Evolutionary conservation across 2,888 invertebrate genomes (phyloP).

Genomic region (Epistrophe eligans): DNA sequence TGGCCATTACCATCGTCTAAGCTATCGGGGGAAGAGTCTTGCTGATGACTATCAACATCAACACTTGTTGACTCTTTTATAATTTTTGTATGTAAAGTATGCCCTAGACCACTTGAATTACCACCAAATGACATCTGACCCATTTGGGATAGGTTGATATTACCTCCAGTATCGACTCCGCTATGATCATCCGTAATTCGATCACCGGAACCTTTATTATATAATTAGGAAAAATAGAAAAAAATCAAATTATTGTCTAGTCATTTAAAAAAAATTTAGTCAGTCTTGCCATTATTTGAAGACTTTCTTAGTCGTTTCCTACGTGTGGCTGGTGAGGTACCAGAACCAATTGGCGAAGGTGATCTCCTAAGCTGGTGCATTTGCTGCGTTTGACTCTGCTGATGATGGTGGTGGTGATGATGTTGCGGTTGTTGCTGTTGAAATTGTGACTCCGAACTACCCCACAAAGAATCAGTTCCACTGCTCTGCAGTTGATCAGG

Average conservation of each 20-base stretch:
- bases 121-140: slow-evolving; percentile 84
- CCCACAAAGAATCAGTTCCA: slow-evolving; percentile 85
- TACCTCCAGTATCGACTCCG: slow-evolving; percentile 81
- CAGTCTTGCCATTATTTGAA: slow-evolving; percentile 85
- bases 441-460: slow-evolving; percentile 84
- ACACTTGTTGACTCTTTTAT: slow-evolving; percentile 84
- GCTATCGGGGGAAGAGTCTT: slow-evolving; percentile 85
- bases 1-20: slow-evolving; percentile 84
- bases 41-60: slow-evolving; percentile 85
- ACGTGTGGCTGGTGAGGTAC: slow-evolving; percentile 88
- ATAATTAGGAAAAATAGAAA: slow-evolving; percentile 1
- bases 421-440: slow-evolving; percentile 86
- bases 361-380: slow-evolving; percentile 85
- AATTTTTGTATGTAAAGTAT: slow-evolving; percentile 83
- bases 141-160: slow-evolving; percentile 84
- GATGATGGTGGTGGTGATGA: slow-evolving; percentile 87
- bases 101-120: slow-evolving; percentile 82
- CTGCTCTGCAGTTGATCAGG: slow-evolving; percentile 83
- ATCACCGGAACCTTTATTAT: slow-evolving; percentile 84
- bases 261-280: slow-evolving; percentile 54
- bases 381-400: slow-evolving; percentile 86
- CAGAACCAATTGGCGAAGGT: slow-evolving; percentile 85
- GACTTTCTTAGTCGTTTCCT: slow-evolving; percentile 87
- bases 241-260: not conserved
- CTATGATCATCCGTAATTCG: slow-evolving; percentile 85